These are phyloP conservation scores for Noctua janthina DNA, from an alignment of 2,888 invertebrate genomes.

Conservation along the genomic window DNA sequence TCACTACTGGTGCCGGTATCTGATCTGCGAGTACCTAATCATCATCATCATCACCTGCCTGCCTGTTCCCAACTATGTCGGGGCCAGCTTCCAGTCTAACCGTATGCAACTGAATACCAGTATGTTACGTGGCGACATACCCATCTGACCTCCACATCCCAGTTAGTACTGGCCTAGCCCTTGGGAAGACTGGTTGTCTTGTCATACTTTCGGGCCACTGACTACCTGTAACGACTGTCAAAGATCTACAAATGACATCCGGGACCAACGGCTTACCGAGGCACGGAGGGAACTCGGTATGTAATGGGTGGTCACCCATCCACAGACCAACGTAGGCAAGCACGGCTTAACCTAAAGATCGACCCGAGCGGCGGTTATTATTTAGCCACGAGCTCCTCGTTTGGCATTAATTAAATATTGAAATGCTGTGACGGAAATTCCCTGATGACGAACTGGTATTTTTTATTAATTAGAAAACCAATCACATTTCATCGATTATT, in stretches of 20 bases:
- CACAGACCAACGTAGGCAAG: not conserved
- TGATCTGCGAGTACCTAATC: too few species aligned
- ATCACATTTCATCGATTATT: not conserved
- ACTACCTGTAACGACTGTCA: not conserved
- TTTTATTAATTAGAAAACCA: conserved; percentile 7
- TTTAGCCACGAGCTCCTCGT: not conserved
- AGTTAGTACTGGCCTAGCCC: not conserved
- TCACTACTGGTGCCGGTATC: too few species aligned
- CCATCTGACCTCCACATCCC: not conserved
- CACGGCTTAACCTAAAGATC: not conserved
- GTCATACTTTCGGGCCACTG: not conserved
- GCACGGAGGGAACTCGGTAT: not conserved
- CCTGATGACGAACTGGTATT: conserved; percentile 6
- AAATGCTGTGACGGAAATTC: not conserved
- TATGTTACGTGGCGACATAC: not conserved
- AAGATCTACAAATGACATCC: too few species aligned
- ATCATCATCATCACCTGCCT: too few species aligned
- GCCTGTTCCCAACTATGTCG: not conserved
- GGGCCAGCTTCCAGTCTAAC: not conserved
- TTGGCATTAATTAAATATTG: not conserved
- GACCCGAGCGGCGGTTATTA: not conserved
- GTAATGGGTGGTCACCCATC: not conserved
- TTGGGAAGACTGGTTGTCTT: not conserved
- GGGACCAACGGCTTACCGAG: not conserved
- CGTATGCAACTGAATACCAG: not conserved